Evolutionary conservation across 2,113 vertebrate species (phyloP).

Genomic region (Beaufortia kweichowensis): DNA sequence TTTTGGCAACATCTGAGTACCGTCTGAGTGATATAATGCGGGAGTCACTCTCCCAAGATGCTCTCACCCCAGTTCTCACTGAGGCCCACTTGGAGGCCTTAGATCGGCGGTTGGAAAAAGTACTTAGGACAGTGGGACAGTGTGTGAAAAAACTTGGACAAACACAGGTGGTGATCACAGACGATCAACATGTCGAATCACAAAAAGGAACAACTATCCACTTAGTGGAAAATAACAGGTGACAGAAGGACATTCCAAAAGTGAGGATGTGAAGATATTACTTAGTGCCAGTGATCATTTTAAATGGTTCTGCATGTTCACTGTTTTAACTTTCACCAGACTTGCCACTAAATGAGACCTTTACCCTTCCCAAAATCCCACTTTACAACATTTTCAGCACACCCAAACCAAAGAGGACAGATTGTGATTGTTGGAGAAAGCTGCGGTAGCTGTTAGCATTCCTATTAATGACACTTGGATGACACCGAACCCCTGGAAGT

Average conservation of each 20-base stretch:
- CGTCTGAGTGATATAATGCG: conserved; percentile 89
- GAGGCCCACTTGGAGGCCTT: conserved; percentile 88
- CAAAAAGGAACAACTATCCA: conserved; percentile 14
- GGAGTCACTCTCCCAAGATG: conserved; percentile 85
- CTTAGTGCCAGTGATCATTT: background rate
- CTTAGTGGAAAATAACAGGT: background rate
- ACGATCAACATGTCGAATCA: conserved; percentile 60
- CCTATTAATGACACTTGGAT: too few species aligned
- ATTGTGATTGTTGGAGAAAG: too few species aligned
- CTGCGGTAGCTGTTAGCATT: too few species aligned
- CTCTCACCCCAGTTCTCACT: conserved; percentile 78
- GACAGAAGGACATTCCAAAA: background rate
- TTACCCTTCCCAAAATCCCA: too few species aligned
- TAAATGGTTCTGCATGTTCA: too few species aligned
- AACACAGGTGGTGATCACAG: conserved; percentile 73
- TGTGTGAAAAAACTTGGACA: conserved; percentile 79
- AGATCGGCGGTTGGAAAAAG: conserved; percentile 82
- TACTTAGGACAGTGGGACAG: conserved; percentile 75
- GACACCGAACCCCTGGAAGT: too few species aligned
- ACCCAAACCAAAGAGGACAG: too few species aligned
- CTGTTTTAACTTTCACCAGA: too few species aligned
- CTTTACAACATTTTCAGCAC: too few species aligned
- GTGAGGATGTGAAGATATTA: background rate
- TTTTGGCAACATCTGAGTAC: conserved; percentile 77
- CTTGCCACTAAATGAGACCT: too few species aligned